Evolutionary conservation across 2,113 vertebrate species (phyloP), one percentile per base, ranked within the genome.

Genomic region (Tetrao urogallus): DNA sequence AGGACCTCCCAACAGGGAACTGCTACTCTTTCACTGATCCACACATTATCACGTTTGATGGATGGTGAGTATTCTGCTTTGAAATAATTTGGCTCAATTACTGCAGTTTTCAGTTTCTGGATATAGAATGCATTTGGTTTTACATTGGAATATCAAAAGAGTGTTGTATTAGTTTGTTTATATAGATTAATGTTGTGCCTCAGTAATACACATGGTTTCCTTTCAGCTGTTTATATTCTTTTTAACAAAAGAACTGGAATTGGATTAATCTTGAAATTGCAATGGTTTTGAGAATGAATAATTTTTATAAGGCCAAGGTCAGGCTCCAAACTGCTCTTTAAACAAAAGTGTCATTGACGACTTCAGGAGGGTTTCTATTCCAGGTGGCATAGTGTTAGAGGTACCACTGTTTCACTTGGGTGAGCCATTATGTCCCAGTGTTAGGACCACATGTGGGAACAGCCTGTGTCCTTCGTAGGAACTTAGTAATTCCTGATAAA

Each of bases 1-100:
- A 73, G 96, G 98, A 98, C 85, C 84, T 98, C 94, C 98, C 98
- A 78, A 98, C 97, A 87, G 98, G 98, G 82, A 97, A 97, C 74
- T 98, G 98, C 96, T 98, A 98, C 96, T 98, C 98, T 64, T 96
- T 98, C 94, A 98, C 97, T 43, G 98, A 98, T 97, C 97, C 98
- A 67, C 98, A 98, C 85, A 93, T 98, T 93, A 98, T 98, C 82
- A 98, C 97, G 6, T 97, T 98, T 94, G 98, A 99, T 89, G 97
- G 98, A 96, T 97, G 98, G 98, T 98, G 97, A 98, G 88, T 91
- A 90, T 93, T 88, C 50, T 56, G 72, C 66, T 87, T 94, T 86
- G 66, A 58, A 82, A 87, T 90, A 76, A 93, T 95, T 93, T 95
- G 80, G 50, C 73, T 90, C 92, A 57, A 92, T 95, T 89, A 91